A percentile compares a stretch with the other conserved stretches of the same genome.
phyloP scores from a whole-genome alignment of 2,888 invertebrate species.

The Agriopis marginaria region DNA sequence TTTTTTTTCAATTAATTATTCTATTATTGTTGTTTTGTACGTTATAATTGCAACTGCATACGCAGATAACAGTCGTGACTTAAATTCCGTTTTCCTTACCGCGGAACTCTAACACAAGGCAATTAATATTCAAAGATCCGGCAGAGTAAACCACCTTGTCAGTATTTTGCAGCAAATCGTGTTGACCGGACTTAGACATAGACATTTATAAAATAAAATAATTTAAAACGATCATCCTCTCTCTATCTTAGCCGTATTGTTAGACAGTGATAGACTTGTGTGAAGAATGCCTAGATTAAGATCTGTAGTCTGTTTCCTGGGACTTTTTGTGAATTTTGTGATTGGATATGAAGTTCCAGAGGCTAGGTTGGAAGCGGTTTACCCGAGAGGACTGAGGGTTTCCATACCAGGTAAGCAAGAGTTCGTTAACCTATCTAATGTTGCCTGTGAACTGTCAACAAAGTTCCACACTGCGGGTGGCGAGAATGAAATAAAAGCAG shows the following conservation, averaged over 20 bases:
- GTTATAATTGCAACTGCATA: neutral
- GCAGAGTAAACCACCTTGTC: constrained; percentile 19
- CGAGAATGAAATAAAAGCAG: no score
- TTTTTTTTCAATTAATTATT: neutral
- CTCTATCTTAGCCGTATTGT: constrained; percentile 27
- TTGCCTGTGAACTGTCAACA: neutral
- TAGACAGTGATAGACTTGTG: constrained; percentile 32
- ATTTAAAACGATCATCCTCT: constrained; percentile 3
- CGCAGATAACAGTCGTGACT: neutral
- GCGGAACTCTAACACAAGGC: constrained; percentile 22
- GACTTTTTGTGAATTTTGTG: constrained; percentile 36
- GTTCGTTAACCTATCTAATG: constrained; percentile 4
- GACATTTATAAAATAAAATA: neutral
- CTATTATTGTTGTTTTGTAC: neutral
- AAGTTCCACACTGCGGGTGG: no score
- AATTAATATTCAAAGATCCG: constrained; percentile 29
- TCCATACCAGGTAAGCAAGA: constrained; percentile 86
- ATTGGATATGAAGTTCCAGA: constrained; percentile 74
- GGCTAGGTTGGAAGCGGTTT: constrained; percentile 85
- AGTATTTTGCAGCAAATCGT: constrained; percentile 13
- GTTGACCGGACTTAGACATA: neutral
- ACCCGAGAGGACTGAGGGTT: constrained; percentile 87
- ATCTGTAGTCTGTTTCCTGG: constrained; percentile 1
- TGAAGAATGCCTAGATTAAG: constrained; percentile 22
- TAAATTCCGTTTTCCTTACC: constrained; percentile 5